These are phyloP conservation scores for Siderastrea siderea DNA, from an alignment of 92 coral and sea anemone species.

Conservation along the genomic window DNA sequence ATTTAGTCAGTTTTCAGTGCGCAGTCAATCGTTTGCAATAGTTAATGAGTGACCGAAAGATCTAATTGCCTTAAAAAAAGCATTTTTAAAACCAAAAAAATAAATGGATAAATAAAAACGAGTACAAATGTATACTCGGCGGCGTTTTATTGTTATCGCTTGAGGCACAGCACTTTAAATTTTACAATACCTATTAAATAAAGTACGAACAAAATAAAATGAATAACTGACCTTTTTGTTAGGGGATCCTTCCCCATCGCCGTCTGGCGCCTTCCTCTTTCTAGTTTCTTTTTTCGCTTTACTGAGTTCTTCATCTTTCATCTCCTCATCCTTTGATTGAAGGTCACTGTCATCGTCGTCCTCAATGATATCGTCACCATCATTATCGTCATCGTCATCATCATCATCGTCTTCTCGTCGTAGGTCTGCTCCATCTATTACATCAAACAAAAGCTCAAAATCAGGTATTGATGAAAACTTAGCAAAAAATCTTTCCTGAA, in stretches of 20 bases:
- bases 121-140: too few species aligned
- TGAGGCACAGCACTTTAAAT: too few species aligned
- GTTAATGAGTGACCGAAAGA: too few species aligned
- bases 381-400: constrained; percentile 47
- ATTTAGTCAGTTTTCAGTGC: too few species aligned
- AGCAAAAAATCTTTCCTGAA: too few species aligned
- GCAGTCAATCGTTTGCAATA: too few species aligned
- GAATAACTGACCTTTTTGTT: constrained; percentile 59
- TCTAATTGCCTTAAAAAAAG: too few species aligned
- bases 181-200: background rate
- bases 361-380: constrained; percentile 39
- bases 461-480: too few species aligned
- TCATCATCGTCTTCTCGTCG: constrained; percentile 22
- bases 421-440: constrained; percentile 25
- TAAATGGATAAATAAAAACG: too few species aligned
- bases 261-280: constrained; percentile 71
- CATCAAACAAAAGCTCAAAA: background rate
- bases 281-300: constrained; percentile 18
- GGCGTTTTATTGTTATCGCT: too few species aligned
- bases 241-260: constrained; percentile 30
- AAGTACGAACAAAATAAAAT: background rate
- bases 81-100: too few species aligned
- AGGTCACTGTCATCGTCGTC: constrained; percentile 5
- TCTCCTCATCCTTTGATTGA: constrained; percentile 44
- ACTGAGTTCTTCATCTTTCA: constrained; percentile 25